A percentile compares a stretch with the other conserved stretches of the same genome.
Conservation (phyloP, 2,113 vertebrate genomes). For the Pterocles orientalis region DNA sequence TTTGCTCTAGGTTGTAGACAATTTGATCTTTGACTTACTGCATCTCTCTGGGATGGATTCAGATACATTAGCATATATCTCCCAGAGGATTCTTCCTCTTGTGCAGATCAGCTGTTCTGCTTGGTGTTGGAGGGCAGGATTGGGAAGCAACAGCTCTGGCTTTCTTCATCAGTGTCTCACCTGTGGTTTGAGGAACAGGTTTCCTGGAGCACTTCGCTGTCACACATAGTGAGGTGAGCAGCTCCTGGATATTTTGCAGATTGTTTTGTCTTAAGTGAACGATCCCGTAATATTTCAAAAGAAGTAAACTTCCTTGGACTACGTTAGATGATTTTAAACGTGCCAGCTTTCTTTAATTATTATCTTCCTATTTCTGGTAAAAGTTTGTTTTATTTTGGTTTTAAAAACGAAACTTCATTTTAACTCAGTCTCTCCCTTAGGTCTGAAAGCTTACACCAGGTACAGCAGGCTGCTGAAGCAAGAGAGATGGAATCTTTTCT, state of each 20-base stretch:
- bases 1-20: background rate
- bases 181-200: background rate
- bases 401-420: background rate
- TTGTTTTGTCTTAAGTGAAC: background rate
- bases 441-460: background rate
- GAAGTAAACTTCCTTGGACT: background rate
- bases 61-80: background rate
- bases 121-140: background rate
- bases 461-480: background rate
- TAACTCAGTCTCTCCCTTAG: background rate
- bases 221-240: background rate
- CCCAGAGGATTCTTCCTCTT: background rate
- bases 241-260: background rate
- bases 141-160: background rate
- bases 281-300: background rate
- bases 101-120: background rate
- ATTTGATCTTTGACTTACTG: background rate
- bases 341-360: background rate
- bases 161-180: background rate
- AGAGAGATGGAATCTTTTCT: background rate
- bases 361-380: background rate
- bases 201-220: background rate
- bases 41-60: background rate
- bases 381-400: fast-evolving
- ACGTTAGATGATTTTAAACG: background rate